These are phyloP conservation scores for Biston betularia DNA, from an alignment of 2,888 invertebrate genomes.

Conservation along the genomic window DNA sequence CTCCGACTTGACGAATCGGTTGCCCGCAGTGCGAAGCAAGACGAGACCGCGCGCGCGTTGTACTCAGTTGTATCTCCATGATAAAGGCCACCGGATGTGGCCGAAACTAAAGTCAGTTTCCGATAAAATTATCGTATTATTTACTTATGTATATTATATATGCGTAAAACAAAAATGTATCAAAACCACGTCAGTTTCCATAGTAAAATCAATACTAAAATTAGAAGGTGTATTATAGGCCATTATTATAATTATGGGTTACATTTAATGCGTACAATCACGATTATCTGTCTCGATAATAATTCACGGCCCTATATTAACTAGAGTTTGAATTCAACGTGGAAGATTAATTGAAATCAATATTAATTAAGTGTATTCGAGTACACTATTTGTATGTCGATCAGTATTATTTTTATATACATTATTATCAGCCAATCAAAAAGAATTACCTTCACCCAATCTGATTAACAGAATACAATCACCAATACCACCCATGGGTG, in stretches of 20 bases:
- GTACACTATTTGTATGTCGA: not conserved
- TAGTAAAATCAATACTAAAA: too few species aligned
- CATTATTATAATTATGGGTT: not conserved
- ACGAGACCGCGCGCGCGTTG: too few species aligned
- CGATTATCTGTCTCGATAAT: conserved; percentile 4
- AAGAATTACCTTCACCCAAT: too few species aligned
- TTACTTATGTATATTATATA: too few species aligned
- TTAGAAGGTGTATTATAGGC: not conserved
- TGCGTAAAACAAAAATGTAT: not conserved
- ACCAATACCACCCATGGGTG: too few species aligned
- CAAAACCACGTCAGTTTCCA: not conserved
- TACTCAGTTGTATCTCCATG: too few species aligned
- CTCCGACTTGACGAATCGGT: too few species aligned
- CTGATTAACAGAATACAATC: too few species aligned
- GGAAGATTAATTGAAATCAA: conserved; percentile 5
- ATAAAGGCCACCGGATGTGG: too few species aligned
- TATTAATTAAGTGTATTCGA: conserved; percentile 1
- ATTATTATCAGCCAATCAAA: too few species aligned
- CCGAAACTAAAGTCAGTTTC: too few species aligned
- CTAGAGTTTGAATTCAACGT: conserved; percentile 3
- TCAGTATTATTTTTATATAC: not conserved
- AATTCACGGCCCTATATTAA: conserved; percentile 5
- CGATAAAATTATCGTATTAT: not conserved
- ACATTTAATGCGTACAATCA: not conserved
- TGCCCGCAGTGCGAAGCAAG: too few species aligned